A percentile compares a stretch with the other conserved stretches of the same genome.
phyloP scores from a whole-genome alignment of 1,140 invertebrate species.

The Agraylea sexmaculata region DNA sequence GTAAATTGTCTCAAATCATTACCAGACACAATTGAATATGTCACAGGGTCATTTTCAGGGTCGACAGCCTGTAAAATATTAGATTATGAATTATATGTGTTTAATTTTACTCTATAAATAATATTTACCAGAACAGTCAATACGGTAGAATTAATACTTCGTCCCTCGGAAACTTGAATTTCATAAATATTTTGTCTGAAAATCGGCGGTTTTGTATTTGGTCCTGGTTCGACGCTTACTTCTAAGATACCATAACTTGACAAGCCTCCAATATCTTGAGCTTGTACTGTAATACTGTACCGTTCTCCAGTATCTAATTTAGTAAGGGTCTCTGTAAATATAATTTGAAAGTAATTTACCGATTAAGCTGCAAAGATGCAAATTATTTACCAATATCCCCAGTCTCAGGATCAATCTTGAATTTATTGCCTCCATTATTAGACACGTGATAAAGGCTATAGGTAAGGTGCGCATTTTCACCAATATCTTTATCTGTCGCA shows the following conservation, averaged over 20 bases:
- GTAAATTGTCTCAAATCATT: constrained; percentile 77
- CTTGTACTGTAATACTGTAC: constrained; percentile 78
- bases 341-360: not conserved
- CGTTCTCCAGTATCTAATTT: constrained; percentile 75
- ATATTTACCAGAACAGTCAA: constrained; percentile 38
- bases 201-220: constrained; percentile 71
- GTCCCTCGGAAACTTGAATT: constrained; percentile 77
- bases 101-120: not conserved
- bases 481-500: constrained; percentile 76
- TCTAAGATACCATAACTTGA: constrained; percentile 75
- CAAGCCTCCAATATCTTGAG: constrained; percentile 55
- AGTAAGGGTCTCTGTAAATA: constrained; percentile 46
- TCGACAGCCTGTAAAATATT: constrained; percentile 56
- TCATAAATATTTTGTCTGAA: constrained; percentile 71
- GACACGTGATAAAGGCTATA: constrained; percentile 83
- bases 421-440: constrained; percentile 77
- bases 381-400: constrained; percentile 51
- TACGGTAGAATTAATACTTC: constrained; percentile 73
- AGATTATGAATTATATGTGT: not conserved
- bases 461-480: constrained; percentile 66
- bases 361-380: constrained; percentile 24
- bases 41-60: constrained; percentile 77
- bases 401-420: constrained; percentile 67
- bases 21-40: constrained; percentile 73
- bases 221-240: constrained; percentile 53